phyloP scores from a whole-genome alignment of 53 echinoderm and acorn worm genomes.

The Crossaster papposus region DNA sequence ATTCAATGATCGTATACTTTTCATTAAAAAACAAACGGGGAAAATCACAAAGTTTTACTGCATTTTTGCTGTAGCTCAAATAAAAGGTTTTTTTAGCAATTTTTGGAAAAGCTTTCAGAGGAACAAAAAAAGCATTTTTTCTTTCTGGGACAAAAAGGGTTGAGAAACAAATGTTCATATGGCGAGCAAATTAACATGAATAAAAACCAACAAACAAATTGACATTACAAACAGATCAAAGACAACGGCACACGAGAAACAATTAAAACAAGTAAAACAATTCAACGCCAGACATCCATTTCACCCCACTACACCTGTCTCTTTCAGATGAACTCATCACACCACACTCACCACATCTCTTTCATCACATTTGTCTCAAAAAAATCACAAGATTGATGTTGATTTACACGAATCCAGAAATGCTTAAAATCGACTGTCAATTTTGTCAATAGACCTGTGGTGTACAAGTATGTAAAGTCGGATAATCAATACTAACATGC shows the following conservation, averaged over 20 bases:
- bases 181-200: conserved; percentile 46
- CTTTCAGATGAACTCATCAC: background rate
- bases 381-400: background rate
- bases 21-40: background rate
- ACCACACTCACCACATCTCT: background rate
- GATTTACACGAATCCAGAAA: background rate
- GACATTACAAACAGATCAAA: conserved; percentile 8
- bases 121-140: conserved; percentile 9
- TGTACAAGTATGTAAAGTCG: no score
- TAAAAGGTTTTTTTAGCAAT: conserved; percentile 17
- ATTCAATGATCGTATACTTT: background rate
- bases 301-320: background rate
- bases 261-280: background rate
- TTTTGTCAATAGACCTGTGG: background rate
- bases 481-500: no score
- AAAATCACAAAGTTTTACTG: background rate
- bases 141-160: conserved; percentile 9
- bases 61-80: background rate
- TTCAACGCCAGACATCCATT: background rate
- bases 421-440: background rate
- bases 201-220: conserved; percentile 23
- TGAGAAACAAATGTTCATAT: conserved; percentile 30
- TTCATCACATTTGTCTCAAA: conserved; percentile 4
- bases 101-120: background rate
- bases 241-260: background rate